These are phyloP conservation scores for Phymorhynchus buccinoides DNA, from an alignment of 1,140 invertebrate species.

Conservation along the genomic window DNA sequence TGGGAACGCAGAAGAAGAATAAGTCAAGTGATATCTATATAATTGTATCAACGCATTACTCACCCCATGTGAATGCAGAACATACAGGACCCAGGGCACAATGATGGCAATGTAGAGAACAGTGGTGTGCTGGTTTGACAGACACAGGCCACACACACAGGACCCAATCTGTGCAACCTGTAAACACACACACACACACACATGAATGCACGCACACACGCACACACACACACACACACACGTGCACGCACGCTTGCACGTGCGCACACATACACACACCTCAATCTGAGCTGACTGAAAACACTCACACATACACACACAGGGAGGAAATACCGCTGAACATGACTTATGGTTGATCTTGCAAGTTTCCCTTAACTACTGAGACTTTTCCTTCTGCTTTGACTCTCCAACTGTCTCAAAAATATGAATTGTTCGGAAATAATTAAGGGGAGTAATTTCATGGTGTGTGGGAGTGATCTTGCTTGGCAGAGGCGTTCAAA, in stretches of 20 bases:
- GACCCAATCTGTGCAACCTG: conserved; percentile 59
- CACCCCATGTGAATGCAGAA: conserved; percentile 48
- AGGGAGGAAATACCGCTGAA: background rate
- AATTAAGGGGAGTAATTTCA: no score
- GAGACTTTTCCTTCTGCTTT: no score
- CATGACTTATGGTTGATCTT: background rate
- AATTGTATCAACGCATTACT: background rate
- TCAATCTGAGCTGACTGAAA: background rate
- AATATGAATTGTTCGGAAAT: no score
- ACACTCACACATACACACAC: conserved; percentile 15
- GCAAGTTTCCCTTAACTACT: no score
- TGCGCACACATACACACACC: background rate
- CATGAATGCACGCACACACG: background rate
- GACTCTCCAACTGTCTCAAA: no score
- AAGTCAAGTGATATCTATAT: background rate
- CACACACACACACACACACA: conserved; percentile 2
- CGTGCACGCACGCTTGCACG: background rate
- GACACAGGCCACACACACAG: conserved; percentile 64
- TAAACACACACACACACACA: conserved; percentile 16
- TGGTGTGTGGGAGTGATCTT: no score
- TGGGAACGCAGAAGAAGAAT: no score
- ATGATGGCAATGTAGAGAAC: conserved; percentile 63
- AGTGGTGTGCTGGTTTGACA: conserved; percentile 71
- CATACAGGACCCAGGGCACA: conserved; percentile 60
- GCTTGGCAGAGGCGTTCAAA: no score